Conservation (phyloP, 2,797 vertebrate species). For the Catamblyrhynchus diadema region DNA sequence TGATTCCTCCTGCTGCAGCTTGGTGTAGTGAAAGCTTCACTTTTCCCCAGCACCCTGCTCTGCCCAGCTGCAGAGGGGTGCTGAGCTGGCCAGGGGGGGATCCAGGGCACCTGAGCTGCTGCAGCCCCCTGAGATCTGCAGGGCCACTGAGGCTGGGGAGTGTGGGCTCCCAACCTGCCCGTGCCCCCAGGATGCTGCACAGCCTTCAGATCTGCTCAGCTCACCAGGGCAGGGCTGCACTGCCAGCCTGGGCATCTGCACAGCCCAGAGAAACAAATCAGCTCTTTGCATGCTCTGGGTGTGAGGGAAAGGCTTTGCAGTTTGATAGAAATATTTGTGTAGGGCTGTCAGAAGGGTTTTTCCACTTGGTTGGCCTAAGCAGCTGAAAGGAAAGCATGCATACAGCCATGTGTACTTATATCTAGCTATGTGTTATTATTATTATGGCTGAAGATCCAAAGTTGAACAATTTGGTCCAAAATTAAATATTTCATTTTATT, state of each 20-base stretch:
- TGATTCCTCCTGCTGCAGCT: not conserved
- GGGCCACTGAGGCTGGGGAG: not conserved
- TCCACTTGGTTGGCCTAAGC: constrained; percentile 2
- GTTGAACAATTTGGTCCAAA: not conserved
- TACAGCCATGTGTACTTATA: not conserved
- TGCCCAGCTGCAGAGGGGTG: not conserved
- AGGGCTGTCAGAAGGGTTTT: constrained; percentile 18
- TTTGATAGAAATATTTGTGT: constrained; percentile 4
- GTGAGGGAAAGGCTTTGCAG: not conserved
- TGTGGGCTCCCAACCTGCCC: accelerated
- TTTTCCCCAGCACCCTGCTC: not conserved
- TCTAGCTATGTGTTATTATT: not conserved
- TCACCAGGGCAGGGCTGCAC: not conserved
- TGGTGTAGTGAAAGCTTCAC: not conserved
- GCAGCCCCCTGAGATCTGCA: not conserved
- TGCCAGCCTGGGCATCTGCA: not conserved
- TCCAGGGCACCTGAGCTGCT: not conserved
- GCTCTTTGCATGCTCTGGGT: not conserved
- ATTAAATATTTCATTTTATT: not conserved
- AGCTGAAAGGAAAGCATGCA: not conserved
- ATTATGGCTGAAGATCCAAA: not conserved
- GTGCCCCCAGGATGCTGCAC: not conserved
- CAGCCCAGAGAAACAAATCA: not conserved
- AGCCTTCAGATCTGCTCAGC: not conserved
- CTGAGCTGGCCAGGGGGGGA: not conserved